Evolutionary conservation across 2,888 invertebrate species (phyloP), one percentile per base, ranked within the genome.

Genomic region (Encarsia formosa): DNA sequence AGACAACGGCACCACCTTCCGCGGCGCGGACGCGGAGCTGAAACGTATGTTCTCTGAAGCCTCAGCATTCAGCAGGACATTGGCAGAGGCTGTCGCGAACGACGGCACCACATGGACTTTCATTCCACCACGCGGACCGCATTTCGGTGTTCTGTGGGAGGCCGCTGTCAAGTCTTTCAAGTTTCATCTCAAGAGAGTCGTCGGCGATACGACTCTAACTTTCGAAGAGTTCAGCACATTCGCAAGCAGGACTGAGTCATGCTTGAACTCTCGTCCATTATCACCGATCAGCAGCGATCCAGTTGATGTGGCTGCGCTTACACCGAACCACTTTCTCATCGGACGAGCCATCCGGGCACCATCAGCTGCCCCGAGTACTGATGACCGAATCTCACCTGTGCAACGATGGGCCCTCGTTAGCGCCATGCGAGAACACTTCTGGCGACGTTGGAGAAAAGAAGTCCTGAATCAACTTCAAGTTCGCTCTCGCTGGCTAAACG

Each of bases 371-470:
- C 19, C 32, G 1, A n/a, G n/a, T n/a, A 2, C 20, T 20, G 3
- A 4, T 13, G n/a, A 31, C 5, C 13, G n/a, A 20, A 13, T 42
- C 5, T 5, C 9, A 19, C 20, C 20, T n/a, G 22, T 20, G 8
- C 4, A 11, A 2, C 5, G 42, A 3, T 42, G 42, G 42, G 20
- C n/a, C 5, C 11, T 42, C 13, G 13, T 42, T 20, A 22, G 20
- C n/a, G 22, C 19, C 5, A 42, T 42, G 42, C 19, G 31, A 4
- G 32, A 31, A 13, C 32, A 19, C 19, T 42, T 42, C 32, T 42
- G 31, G 42, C 20, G 13, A 2, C 5, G 42, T 8, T 42, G 31
- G 42, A 19, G 42, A n/a, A 42, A 42, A 22, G 42, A 42, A 16
- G 31, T 42, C n/a, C 15, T 42, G 6, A 19, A 41, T 16, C 41